A percentile compares a stretch with the other conserved stretches of the same genome.
Conservation (phyloP, 2,113 vertebrate genomes). For the Spermophilus dauricus region DNA sequence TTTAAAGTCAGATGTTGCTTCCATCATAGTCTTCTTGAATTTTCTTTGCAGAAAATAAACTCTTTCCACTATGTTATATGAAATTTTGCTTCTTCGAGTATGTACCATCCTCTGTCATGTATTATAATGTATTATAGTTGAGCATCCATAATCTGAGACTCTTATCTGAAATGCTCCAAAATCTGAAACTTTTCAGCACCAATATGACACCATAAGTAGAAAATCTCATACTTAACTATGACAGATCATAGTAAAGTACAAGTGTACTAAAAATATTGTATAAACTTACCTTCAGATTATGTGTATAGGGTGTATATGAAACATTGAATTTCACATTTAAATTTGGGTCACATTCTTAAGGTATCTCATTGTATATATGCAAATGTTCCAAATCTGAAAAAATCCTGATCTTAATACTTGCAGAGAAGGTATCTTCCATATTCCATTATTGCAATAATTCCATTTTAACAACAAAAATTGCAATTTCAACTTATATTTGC, state of each 20-base stretch:
- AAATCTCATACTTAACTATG: neutral
- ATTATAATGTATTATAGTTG: neutral
- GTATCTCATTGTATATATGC: neutral
- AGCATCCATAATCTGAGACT: neutral
- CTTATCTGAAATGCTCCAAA: neutral
- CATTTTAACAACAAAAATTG: too few species aligned
- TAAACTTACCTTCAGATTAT: neutral
- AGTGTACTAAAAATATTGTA: neutral
- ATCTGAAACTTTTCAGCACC: neutral
- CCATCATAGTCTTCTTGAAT: neutral
- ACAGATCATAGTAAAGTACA: neutral
- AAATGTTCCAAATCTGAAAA: neutral
- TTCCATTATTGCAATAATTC: too few species aligned
- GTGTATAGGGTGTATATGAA: neutral
- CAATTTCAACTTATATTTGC: neutral
- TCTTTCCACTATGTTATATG: conserved; percentile 6
- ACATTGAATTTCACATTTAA: neutral
- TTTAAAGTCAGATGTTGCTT: conserved; percentile 49
- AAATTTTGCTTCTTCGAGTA: conserved; percentile 9
- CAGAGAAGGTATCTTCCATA: neutral
- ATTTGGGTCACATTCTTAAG: neutral
- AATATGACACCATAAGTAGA: neutral
- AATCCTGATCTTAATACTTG: neutral
- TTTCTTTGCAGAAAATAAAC: conserved; percentile 13
- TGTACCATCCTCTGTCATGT: neutral